phyloP scores from a whole-genome alignment of 1,140 invertebrate species.

The Dreissena polymorpha region DNA sequence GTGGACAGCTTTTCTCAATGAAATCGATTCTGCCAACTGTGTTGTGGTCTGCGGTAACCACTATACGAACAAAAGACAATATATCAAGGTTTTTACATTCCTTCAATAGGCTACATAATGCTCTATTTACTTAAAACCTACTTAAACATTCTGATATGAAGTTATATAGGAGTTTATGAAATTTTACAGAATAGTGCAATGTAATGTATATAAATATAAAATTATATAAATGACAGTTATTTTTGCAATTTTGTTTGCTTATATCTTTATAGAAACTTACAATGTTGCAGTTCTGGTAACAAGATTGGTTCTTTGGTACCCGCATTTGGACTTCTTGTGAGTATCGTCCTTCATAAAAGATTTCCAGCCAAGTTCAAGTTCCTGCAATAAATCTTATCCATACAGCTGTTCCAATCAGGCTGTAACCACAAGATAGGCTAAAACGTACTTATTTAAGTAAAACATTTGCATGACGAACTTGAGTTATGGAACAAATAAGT shows the following conservation, averaged over 20 bases:
- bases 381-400: constrained; percentile 32
- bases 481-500: no score
- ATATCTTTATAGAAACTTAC: neutral
- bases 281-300: neutral
- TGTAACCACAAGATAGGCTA: constrained; percentile 15
- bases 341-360: constrained; percentile 13
- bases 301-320: constrained; percentile 22
- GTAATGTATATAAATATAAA: neutral
- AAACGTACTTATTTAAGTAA: no score
- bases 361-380: no score
- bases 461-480: no score
- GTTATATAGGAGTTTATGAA: neutral
- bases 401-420: constrained; percentile 30
- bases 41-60: no score
- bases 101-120: no score
- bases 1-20: no score
- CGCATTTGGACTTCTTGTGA: constrained; percentile 16
- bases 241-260: neutral
- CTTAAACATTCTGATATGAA: neutral
- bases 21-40: no score
- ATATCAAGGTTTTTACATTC: no score
- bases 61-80: no score
- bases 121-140: no score
- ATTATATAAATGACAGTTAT: no score
- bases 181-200: neutral